Conservation (phyloP, 1,140 invertebrate genomes). For the Ips nitidus region DNA sequence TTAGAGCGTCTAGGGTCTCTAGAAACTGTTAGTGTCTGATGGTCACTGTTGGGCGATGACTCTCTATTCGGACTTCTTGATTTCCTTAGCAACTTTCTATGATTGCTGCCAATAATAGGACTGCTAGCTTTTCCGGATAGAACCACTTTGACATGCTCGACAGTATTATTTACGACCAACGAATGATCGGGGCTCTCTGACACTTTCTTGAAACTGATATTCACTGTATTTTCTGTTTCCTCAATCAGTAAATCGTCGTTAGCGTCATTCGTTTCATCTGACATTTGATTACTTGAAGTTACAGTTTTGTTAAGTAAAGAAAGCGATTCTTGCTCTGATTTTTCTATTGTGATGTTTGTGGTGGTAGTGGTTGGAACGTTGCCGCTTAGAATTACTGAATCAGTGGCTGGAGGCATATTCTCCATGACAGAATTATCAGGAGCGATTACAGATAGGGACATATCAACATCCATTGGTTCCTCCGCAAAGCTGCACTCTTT, state of each 20-base stretch:
- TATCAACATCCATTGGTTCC: conserved; percentile 36
- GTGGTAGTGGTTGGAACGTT: neutral
- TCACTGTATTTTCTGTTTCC: conserved; percentile 10
- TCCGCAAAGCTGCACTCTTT: conserved; percentile 24
- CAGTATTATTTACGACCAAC: neutral
- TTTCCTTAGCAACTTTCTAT: conserved; percentile 13
- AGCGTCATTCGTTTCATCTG: conserved; percentile 6
- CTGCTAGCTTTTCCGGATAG: conserved; percentile 21
- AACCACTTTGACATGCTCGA: conserved; percentile 7
- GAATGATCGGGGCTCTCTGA: neutral
- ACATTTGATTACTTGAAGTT: conserved; percentile 8
- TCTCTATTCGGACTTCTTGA: conserved; percentile 17
- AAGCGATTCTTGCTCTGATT: neutral
- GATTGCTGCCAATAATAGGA: neutral
- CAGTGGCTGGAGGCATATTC: neutral
- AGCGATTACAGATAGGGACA: conserved; percentile 8
- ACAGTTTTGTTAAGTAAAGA: neutral
- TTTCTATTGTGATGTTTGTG: neutral
- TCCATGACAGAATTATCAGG: conserved; percentile 6
- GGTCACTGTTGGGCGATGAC: too few relatives aligned
- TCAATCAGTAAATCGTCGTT: conserved; percentile 16
- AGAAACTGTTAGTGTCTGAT: neutral
- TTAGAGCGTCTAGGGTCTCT: neutral
- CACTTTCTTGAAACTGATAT: conserved; percentile 9
- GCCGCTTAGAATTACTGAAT: neutral